A percentile compares a stretch with the other conserved stretches of the same genome.
These are phyloP conservation scores for Orchesella cincta DNA, from an alignment of 1,140 invertebrate species.

Conservation along the genomic window DNA sequence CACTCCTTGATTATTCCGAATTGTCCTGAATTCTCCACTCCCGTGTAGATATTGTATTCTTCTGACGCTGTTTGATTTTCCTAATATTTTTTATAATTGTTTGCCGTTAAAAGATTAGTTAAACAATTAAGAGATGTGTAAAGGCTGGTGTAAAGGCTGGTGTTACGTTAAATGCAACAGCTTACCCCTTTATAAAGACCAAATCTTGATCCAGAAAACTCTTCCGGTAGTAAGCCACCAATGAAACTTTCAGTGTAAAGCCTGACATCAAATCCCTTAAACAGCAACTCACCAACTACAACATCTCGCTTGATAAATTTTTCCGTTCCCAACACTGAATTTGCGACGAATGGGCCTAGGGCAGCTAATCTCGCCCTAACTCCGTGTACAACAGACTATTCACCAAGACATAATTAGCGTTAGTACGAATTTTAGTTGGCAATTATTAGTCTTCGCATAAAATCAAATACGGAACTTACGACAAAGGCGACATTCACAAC, in stretches of 20 bases:
- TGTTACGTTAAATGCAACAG: too few relatives aligned
- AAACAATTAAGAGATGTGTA: too few relatives aligned
- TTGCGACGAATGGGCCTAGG: neutral
- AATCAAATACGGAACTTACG: neutral
- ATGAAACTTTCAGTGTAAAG: neutral
- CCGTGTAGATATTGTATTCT: conserved; percentile 8
- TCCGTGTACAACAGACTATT: neutral
- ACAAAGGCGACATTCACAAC: neutral
- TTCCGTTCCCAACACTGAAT: neutral
- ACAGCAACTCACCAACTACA: conserved; percentile 7
- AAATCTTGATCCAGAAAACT: conserved; percentile 4
- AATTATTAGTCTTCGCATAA: neutral
- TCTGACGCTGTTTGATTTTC: neutral
- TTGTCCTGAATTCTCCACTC: neutral
- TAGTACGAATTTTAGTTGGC: neutral
- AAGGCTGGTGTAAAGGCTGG: too few relatives aligned
- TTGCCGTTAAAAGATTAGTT: too few relatives aligned
- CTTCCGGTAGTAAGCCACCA: neutral
- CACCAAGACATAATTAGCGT: neutral
- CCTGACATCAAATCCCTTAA: conserved; percentile 13
- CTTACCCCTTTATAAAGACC: conserved; percentile 11
- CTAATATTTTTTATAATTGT: too few relatives aligned
- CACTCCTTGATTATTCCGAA: neutral
- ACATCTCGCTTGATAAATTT: neutral
- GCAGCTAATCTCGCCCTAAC: neutral